phyloP scores from a whole-genome alignment of 2,113 vertebrate genomes.

The Phaethornis superciliosus region DNA sequence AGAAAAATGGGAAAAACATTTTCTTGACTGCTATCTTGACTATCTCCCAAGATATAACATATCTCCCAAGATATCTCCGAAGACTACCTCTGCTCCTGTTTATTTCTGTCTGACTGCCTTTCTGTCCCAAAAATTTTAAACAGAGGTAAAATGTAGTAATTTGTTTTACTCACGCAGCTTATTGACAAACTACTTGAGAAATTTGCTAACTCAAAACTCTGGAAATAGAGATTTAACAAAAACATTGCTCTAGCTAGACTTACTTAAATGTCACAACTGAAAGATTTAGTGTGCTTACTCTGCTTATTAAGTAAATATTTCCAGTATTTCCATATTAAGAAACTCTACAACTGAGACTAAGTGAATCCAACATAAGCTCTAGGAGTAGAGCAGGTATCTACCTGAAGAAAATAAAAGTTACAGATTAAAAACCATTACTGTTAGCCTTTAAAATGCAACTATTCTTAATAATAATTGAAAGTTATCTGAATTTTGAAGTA shows the following conservation, averaged over 20 bases:
- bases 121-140: not conserved
- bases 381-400: not conserved
- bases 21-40: not conserved
- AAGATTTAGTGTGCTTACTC: not conserved
- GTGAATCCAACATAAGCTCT: not conserved
- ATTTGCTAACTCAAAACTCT: not conserved
- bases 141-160: not conserved
- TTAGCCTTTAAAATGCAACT: not conserved
- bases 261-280: not conserved
- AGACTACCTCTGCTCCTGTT: not conserved
- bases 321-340: constrained; percentile 8
- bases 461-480: not conserved
- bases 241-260: not conserved
- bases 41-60: not conserved
- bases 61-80: not conserved
- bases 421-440: not conserved
- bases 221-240: constrained; percentile 25
- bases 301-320: constrained; percentile 33
- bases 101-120: not conserved
- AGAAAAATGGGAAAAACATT: not conserved
- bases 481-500: constrained; percentile 38
- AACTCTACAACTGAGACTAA: not conserved
- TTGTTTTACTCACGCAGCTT: not conserved
- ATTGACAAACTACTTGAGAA: not conserved
- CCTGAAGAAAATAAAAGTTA: not conserved